Base-by-base conservation (phyloP, 2,797 vertebrate species). In the Heteromormyrus szaboi region DNA sequence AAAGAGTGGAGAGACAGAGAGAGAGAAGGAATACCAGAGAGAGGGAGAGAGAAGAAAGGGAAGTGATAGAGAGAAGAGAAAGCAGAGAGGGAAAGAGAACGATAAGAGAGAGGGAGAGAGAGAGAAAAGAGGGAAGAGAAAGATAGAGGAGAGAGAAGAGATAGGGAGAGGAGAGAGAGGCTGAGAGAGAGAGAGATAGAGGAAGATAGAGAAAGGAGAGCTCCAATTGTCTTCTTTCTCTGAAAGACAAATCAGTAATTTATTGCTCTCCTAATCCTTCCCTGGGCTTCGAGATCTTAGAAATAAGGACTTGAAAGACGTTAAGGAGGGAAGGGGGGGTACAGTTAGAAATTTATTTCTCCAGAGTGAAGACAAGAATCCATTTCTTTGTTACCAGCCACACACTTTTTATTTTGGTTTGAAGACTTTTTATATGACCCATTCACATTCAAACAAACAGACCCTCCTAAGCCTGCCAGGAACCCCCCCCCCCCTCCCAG, bases 211-310 rank as follows among this genome's bases (percentile, higher is more conserved):
- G 11, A 92, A 89, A 91, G 91, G 91, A 91, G 72, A 19, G 48
- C 41, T 65, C 12, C 37, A 37, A 14, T 87, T 88, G 79, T 89
- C 68, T 9, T 0, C 54, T 87, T 59, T 88, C 9, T 87, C 90
- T 92, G 59, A 65, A 25, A 65, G 22, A 65, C 92, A 92, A 90
- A 91, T 88, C 68, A 86, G 93, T 94, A 90, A 91, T 92, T 95
- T 93, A 93, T 93, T 94, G 91, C 87, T 90, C 72, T 89, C 90
- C 90, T 94, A 94, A 94, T 92, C 91, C 91, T 88, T 91, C 89
- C 62, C 54, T 88, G 48, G 56, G 90, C 91, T 92, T 91, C 88
- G 87, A 87, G 89, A 93, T 90, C 89, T 91, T 88, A 87, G 41
- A 91, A 91, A 90, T 85, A 89, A 79, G 65, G 25, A 88, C 92